These are phyloP conservation scores for Drosophila insularis DNA, from an alignment of 1,140 invertebrate species.

Conservation along the genomic window DNA sequence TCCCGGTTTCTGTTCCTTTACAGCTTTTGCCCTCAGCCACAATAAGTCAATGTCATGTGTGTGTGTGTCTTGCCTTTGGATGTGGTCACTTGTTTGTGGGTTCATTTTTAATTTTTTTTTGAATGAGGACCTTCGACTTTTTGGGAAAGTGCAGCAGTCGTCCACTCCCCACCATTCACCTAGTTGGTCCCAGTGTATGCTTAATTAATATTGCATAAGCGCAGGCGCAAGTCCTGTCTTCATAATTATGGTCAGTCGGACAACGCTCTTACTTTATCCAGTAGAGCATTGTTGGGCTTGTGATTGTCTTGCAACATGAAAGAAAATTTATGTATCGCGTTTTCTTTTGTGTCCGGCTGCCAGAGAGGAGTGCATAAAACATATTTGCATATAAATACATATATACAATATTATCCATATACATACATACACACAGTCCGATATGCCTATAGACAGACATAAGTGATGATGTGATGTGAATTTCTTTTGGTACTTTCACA, in stretches of 20 bases:
- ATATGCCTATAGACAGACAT: constrained; percentile 24
- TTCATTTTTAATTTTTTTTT: background rate
- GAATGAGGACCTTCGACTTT: constrained; percentile 27
- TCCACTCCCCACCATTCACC: background rate
- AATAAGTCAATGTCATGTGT: constrained; percentile 70
- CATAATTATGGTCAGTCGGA: constrained; percentile 53
- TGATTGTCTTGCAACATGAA: constrained; percentile 33
- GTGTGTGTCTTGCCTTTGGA: constrained; percentile 24
- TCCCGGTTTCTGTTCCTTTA: background rate
- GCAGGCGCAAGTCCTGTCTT: constrained; percentile 51
- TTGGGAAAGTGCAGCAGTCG: constrained; percentile 13
- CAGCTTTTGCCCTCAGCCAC: constrained; percentile 39
- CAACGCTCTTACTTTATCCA: background rate
- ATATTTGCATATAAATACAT: background rate
- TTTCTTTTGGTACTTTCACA: constrained; percentile 25
- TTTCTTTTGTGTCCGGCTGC: constrained; percentile 46
- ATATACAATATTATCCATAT: background rate
- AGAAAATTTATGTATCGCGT: constrained; percentile 57
- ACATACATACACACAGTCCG: background rate
- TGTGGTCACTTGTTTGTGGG: background rate
- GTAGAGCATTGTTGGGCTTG: background rate
- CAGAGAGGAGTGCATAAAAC: constrained; percentile 12
- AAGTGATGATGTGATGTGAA: constrained; percentile 61
- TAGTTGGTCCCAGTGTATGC: constrained; percentile 41
- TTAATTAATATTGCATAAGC: constrained; percentile 78